These are phyloP conservation scores for Channa argus DNA, from an alignment of 2,113 vertebrate genomes.

Conservation along the genomic window DNA sequence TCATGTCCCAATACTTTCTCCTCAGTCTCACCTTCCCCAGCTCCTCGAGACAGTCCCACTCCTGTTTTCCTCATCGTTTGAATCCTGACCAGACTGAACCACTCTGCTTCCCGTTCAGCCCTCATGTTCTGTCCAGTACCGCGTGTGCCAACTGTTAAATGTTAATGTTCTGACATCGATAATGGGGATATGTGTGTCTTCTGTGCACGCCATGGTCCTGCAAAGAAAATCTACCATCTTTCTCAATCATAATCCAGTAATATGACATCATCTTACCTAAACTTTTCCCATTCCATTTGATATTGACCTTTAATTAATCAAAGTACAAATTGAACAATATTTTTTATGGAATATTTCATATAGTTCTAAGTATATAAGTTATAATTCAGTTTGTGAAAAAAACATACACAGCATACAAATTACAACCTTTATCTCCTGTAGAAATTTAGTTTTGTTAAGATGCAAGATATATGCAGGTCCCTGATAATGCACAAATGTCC, in stretches of 20 bases:
- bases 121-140: conserved; percentile 51
- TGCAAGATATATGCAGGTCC: conserved; percentile 29
- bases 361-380: neutral
- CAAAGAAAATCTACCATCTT: conserved; percentile 32
- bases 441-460: conserved; percentile 1
- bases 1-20: conserved; percentile 71
- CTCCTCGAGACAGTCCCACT: conserved; percentile 48
- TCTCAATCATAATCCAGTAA: neutral
- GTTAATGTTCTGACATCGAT: conserved; percentile 15
- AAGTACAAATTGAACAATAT: neutral
- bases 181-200: conserved; percentile 3
- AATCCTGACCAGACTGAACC: conserved; percentile 43
- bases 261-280: neutral
- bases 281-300: neutral
- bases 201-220: conserved; percentile 49
- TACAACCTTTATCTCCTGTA: neutral
- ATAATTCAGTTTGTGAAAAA: neutral
- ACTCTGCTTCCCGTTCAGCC: conserved; percentile 42
- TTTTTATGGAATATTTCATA: too few species aligned
- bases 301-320: neutral
- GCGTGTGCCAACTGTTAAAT: conserved; percentile 17
- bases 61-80: conserved; percentile 44
- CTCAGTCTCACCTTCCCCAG: conserved; percentile 57
- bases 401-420: neutral
- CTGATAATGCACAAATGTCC: conserved; percentile 36